Evolutionary conservation across 2,888 invertebrate genomes (phyloP).

Genomic region (Temnothorax unifasciatus): DNA sequence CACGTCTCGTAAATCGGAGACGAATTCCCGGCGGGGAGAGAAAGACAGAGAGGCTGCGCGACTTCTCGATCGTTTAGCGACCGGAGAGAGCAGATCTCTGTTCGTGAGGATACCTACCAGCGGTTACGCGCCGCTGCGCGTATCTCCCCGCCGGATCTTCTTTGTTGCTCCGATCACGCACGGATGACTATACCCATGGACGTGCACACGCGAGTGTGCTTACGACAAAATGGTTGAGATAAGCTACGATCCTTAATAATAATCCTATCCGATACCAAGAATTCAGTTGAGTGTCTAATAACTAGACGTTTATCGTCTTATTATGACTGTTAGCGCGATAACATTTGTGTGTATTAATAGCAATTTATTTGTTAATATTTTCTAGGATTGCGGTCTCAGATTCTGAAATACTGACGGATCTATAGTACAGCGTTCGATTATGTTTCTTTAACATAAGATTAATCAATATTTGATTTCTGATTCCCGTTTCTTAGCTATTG

Average conservation of each 20-base stretch:
- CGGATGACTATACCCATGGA: slow-evolving; percentile 41
- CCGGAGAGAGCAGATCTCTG: slow-evolving; percentile 32
- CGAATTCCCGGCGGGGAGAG: slow-evolving; percentile 27
- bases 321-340: slow-evolving; percentile 3
- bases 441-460: background rate
- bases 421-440: background rate
- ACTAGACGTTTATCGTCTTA: slow-evolving; percentile 11
- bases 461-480: background rate
- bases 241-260: slow-evolving; percentile 34
- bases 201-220: slow-evolving; percentile 16
- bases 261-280: slow-evolving; percentile 13
- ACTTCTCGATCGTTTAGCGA: slow-evolving; percentile 44
- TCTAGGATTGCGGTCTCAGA: background rate
- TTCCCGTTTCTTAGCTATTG: background rate
- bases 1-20: slow-evolving; percentile 62
- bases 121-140: slow-evolving; percentile 50
- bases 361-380: background rate
- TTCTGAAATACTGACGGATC: background rate
- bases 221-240: slow-evolving; percentile 47
- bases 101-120: slow-evolving; percentile 10
- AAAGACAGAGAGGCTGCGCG: background rate
- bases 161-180: slow-evolving; percentile 53
- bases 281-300: slow-evolving; percentile 10
- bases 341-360: background rate
- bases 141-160: slow-evolving; percentile 42